Conservation (phyloP, 2,888 invertebrate species). For the Troides helena region DNA sequence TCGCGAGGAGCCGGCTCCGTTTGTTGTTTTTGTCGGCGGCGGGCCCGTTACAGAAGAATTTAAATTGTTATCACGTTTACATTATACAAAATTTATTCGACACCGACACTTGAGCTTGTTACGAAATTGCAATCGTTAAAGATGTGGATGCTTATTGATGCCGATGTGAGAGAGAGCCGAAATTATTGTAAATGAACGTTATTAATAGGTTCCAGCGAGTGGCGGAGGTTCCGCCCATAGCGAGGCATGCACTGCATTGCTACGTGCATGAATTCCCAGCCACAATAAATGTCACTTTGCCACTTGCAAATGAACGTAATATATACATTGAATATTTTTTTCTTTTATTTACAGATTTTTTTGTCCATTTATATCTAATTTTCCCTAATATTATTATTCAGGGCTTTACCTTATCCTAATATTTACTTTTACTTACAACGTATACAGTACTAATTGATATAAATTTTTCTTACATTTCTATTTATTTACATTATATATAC, state of each 20-base stretch:
- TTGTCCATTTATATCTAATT: too few species aligned
- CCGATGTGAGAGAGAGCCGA: slow-evolving; percentile 43
- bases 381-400: too few species aligned
- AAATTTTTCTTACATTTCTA: too few species aligned
- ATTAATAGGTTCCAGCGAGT: slow-evolving; percentile 38
- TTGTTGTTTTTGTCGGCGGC: slow-evolving; percentile 79
- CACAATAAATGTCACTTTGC: too few species aligned
- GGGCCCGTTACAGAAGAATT: slow-evolving; percentile 79
- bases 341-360: too few species aligned
- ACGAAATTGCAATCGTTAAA: slow-evolving; percentile 80
- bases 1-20: slow-evolving; percentile 62
- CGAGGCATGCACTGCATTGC: background rate
- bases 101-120: slow-evolving; percentile 78
- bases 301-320: too few species aligned
- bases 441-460: too few species aligned
- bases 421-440: too few species aligned
- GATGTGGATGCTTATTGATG: slow-evolving; percentile 71
- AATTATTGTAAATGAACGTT: slow-evolving; percentile 46
- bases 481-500: too few species aligned
- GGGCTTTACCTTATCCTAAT: too few species aligned
- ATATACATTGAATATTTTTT: too few species aligned
- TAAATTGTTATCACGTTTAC: slow-evolving; percentile 81
- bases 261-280: too few species aligned
- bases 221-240: background rate
- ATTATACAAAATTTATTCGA: slow-evolving; percentile 80